phyloP scores from a whole-genome alignment of 1,140 invertebrate species.

The Pseudomyrmex flavicornis region DNA sequence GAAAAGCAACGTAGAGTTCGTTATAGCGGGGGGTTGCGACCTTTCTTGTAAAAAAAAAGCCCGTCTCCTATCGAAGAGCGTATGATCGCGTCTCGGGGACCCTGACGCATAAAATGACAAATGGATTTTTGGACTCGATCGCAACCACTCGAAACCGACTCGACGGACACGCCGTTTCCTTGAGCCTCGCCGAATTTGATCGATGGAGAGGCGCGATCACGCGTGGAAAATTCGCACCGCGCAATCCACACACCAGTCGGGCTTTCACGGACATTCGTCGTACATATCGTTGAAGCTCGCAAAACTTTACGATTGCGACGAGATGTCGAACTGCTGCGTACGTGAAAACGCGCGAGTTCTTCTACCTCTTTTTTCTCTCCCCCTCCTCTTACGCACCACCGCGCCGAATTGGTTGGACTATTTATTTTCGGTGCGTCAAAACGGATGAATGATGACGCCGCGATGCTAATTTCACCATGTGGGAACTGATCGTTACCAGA shows the following conservation, averaged over 20 bases:
- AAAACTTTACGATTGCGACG: constrained; percentile 14
- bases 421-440: constrained; percentile 78
- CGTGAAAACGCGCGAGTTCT: constrained; percentile 35
- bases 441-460: constrained; percentile 79
- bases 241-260: constrained; percentile 65
- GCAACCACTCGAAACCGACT: constrained; percentile 74
- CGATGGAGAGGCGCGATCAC: constrained; percentile 81
- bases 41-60: constrained; percentile 64
- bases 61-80: constrained; percentile 73
- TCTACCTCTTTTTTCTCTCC: constrained; percentile 65
- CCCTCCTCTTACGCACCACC: constrained; percentile 11
- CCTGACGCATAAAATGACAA: constrained; percentile 80
- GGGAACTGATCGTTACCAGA: constrained; percentile 76
- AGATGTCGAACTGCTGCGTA: constrained; percentile 27
- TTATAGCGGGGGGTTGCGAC: constrained; percentile 46
- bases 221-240: constrained; percentile 81
- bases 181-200: constrained; percentile 76
- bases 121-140: constrained; percentile 80
- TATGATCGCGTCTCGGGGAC: constrained; percentile 44
- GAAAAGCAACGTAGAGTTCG: constrained; percentile 57
- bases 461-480: constrained; percentile 76
- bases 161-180: constrained; percentile 35
- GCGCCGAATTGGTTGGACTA: constrained; percentile 65
- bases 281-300: background rate
- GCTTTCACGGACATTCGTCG: constrained; percentile 58